Conservation (phyloP, 2,113 vertebrate species). For the Hystrix cristata region DNA sequence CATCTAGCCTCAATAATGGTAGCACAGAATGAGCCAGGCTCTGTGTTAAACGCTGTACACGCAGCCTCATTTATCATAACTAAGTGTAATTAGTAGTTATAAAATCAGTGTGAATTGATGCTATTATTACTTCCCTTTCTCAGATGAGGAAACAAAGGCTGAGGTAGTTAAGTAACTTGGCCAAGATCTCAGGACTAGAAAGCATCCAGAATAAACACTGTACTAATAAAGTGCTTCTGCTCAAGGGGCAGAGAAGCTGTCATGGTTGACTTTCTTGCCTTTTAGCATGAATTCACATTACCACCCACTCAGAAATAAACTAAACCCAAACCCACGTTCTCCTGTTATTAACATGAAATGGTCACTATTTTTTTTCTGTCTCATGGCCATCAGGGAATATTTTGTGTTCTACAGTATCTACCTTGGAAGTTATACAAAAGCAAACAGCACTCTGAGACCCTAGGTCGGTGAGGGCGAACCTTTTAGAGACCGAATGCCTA, state of each 20-base stretch:
- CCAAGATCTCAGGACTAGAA: background rate
- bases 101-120: background rate
- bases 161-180: background rate
- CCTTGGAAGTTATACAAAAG: slow-evolving; percentile 60
- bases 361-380: background rate
- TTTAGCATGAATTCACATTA: slow-evolving; percentile 51
- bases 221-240: slow-evolving; percentile 2
- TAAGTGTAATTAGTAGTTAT: background rate
- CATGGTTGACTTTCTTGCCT: background rate
- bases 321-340: background rate
- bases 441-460: slow-evolving; percentile 39
- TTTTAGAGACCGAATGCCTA: background rate
- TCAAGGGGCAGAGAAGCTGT: background rate
- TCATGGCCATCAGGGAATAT: background rate
- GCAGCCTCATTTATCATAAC: background rate
- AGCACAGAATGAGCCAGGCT: background rate
- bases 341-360: background rate
- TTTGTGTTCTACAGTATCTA: slow-evolving; percentile 15
- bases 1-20: background rate
- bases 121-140: background rate
- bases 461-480: background rate
- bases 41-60: background rate
- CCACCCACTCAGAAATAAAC: slow-evolving; percentile 15
- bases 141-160: slow-evolving; percentile 21
- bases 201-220: background rate